Evolutionary conservation across 2,113 vertebrate species (phyloP), one percentile per base, ranked within the genome.

Genomic region (Cynopterus brachyotis): DNA sequence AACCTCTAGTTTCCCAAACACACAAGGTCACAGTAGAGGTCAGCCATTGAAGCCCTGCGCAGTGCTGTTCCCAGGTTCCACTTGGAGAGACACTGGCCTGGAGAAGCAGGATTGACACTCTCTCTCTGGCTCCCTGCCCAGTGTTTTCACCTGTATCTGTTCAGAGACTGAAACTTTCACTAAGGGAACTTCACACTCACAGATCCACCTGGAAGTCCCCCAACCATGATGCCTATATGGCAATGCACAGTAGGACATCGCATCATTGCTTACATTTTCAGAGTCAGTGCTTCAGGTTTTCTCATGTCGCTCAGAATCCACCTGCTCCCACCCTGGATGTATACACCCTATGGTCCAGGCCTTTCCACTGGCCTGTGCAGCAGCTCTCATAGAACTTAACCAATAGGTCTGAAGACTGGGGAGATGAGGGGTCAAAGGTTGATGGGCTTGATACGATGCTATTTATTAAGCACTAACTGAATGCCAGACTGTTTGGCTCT

Each of bases 21-120:
- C 0, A 16, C 4, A 0, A 3, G 32, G 55, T 16, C 28, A 1
- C 2, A 0, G 35, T 24, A 37, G n/a, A 24, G 22, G 78, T 5
- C 24, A 2, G 1, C 45, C 17, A 0, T 26, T 37, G 9, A 6
- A 3, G 30, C n/a, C 60, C 45, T 82, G 19, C 5, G 30, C 26
- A 16, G 35, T 35, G 1, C 37, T 35, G 1, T 17, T 66, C 11
- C 67, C 17, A 40, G 22, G 50, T 22, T 47, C 17, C 45, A 22
- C n/a, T 53, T 62, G 72, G 73, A 72, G 70, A 59, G 66, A 11
- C 55, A 30, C 12, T 17, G 20, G 50, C 35, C 17, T 19, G 2
- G 73, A 42, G 37, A 42, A 11, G 70, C 11, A 59, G 50, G 3
- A 3, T 30, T 30, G 50, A 15, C 47, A 10, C 12, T 32, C 2